Conservation (phyloP, 2,113 vertebrate genomes). For the Plecturocebus donacophilus region DNA sequence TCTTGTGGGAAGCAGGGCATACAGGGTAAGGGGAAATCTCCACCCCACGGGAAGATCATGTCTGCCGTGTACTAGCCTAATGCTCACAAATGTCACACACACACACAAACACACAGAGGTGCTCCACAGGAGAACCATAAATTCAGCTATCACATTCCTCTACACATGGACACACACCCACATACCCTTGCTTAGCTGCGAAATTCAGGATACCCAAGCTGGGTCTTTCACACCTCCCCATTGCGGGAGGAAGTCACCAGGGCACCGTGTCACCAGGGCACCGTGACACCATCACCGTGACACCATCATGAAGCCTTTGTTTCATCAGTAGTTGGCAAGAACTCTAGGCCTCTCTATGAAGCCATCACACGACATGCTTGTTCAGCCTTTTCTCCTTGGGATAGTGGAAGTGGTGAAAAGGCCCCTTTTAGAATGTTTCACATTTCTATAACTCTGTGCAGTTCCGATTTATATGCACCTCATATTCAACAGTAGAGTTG, state of each 20-base stretch:
- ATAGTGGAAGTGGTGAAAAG: neutral
- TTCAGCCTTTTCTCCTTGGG: neutral
- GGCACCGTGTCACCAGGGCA: accelerated
- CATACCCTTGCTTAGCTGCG: neutral
- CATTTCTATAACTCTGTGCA: neutral
- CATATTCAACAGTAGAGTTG: constrained; percentile 69
- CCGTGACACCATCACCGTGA: accelerated
- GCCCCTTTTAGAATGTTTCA: neutral
- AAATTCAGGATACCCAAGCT: neutral
- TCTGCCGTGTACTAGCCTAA: neutral
- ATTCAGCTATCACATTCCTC: neutral
- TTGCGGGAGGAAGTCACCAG: accelerated
- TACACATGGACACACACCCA: neutral
- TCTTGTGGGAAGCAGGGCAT: constrained; percentile 19
- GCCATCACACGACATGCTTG: neutral
- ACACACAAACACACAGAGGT: neutral
- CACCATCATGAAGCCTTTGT: neutral
- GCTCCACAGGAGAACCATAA: constrained; percentile 1
- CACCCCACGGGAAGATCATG: neutral
- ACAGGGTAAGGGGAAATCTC: neutral
- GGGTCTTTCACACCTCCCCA: constrained; percentile 34
- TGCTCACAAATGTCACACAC: constrained; percentile 12
- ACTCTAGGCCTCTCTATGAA: neutral
- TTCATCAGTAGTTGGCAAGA: neutral
- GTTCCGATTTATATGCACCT: constrained; percentile 49